Conservation (phyloP, 35 echinoderm and acorn worm genomes). For the Ophioderma brevispina region DNA sequence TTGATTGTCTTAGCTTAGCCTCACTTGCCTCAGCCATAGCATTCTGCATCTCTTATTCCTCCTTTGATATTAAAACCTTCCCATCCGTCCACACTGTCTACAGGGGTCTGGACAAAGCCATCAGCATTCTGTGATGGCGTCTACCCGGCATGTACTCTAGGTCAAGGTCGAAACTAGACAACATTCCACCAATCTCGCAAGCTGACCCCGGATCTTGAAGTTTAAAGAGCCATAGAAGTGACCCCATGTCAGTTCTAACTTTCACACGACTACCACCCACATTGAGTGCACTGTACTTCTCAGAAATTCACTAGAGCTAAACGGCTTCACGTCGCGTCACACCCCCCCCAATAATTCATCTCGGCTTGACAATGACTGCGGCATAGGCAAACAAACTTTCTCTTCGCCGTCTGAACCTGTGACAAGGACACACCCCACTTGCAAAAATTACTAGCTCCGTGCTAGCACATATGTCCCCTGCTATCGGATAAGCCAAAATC, state of each 20-base stretch:
- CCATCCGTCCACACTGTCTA: conserved; percentile 11
- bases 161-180: background rate
- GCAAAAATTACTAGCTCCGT: conserved; percentile 16
- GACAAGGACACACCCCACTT: conserved; percentile 33
- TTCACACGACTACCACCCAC: background rate
- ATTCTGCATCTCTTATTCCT: background rate
- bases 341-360: conserved; percentile 54
- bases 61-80: background rate
- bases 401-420: conserved; percentile 54
- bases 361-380: conserved; percentile 21
- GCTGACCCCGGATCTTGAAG: conserved; percentile 38
- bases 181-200: conserved; percentile 38
- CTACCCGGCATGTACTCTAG: conserved; percentile 32
- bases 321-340: conserved; percentile 60
- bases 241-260: background rate
- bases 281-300: conserved; percentile 21
- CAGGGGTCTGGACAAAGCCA: background rate
- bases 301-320: conserved; percentile 49
- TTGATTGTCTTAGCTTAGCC: background rate
- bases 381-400: conserved; percentile 64
- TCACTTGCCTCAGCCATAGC: background rate
- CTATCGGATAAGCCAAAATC: conserved; percentile 9
- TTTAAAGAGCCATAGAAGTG: conserved; percentile 35
- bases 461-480: background rate
- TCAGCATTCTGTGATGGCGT: conserved; percentile 30